phyloP scores from a whole-genome alignment of 2,113 vertebrate species.

The Tylochromis polylepis region DNA sequence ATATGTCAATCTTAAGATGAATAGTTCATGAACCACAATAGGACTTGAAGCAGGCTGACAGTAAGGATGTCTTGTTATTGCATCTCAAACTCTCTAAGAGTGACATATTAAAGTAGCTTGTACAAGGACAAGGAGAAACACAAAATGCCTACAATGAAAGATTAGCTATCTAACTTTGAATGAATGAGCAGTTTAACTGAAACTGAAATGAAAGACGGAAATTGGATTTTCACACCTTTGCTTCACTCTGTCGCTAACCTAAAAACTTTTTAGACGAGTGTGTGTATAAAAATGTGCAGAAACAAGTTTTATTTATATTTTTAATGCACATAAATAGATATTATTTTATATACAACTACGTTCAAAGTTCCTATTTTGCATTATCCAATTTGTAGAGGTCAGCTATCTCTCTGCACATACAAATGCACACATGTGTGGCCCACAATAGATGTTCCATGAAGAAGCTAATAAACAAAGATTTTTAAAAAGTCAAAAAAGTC shows the following conservation, averaged over 20 bases:
- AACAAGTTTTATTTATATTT: neutral
- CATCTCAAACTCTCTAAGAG: neutral
- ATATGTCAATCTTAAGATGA: constrained; percentile 12
- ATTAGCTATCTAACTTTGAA: neutral
- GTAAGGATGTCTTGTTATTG: constrained; percentile 11
- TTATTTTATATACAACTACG: neutral
- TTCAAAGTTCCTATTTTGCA: neutral
- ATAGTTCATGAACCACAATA: constrained; percentile 18
- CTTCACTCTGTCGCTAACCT: neutral
- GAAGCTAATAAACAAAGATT: neutral
- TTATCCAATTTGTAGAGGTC: neutral
- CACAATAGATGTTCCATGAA: neutral
- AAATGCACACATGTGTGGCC: neutral
- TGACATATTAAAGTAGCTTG: neutral
- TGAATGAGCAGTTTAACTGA: neutral
- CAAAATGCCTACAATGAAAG: neutral
- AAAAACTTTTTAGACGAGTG: neutral
- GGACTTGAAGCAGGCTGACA: neutral
- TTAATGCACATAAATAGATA: neutral
- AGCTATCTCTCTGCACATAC: neutral
- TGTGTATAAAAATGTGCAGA: neutral
- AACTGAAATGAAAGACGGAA: neutral
- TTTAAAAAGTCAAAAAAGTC: too few relatives aligned
- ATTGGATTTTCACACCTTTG: neutral
- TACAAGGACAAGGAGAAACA: neutral